These are phyloP conservation scores for Melieria omissa DNA, from an alignment of 2,888 invertebrate genomes.

Conservation along the genomic window DNA sequence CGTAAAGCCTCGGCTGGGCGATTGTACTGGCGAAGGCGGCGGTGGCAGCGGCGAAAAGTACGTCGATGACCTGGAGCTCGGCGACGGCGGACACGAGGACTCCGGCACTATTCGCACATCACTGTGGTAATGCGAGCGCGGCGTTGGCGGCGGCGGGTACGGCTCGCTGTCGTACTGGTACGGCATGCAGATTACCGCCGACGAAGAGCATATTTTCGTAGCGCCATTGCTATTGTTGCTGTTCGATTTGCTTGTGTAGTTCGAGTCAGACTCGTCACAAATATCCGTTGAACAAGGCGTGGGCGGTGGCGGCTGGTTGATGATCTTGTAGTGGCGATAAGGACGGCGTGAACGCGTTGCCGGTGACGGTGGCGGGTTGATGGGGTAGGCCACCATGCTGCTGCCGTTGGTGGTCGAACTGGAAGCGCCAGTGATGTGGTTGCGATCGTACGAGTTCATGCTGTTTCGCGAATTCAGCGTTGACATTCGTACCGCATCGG, in stretches of 20 bases:
- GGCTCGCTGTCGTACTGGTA: conserved; percentile 76
- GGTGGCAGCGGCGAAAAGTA: conserved; percentile 85
- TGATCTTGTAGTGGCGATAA: conserved; percentile 80
- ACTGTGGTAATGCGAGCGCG: conserved; percentile 79
- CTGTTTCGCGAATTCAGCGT: conserved; percentile 73
- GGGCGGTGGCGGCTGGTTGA: conserved; percentile 89
- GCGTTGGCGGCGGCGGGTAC: conserved; percentile 81
- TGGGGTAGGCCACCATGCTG: conserved; percentile 75
- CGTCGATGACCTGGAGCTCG: conserved; percentile 80
- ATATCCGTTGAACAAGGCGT: conserved; percentile 96
- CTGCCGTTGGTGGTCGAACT: conserved; percentile 67
- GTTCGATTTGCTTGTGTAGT: conserved; percentile 72
- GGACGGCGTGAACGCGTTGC: conserved; percentile 83
- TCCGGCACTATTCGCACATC: conserved; percentile 72
- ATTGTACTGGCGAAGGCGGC: conserved; percentile 85
- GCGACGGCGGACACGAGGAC: conserved; percentile 75
- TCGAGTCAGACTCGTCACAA: conserved; percentile 88
- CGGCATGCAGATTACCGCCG: conserved; percentile 65
- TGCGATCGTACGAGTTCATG: conserved; percentile 76
- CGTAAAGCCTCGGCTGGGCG: conserved; percentile 69
- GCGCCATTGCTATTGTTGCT: conserved; percentile 64
- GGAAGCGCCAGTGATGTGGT: conserved; percentile 75
- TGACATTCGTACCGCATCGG: conserved; percentile 74
- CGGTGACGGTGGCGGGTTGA: conserved; percentile 92
- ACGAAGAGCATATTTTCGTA: conserved; percentile 57